Base-by-base conservation (phyloP, 2,113 vertebrate species). In the Sphaerodactylus townsendi region DNA sequence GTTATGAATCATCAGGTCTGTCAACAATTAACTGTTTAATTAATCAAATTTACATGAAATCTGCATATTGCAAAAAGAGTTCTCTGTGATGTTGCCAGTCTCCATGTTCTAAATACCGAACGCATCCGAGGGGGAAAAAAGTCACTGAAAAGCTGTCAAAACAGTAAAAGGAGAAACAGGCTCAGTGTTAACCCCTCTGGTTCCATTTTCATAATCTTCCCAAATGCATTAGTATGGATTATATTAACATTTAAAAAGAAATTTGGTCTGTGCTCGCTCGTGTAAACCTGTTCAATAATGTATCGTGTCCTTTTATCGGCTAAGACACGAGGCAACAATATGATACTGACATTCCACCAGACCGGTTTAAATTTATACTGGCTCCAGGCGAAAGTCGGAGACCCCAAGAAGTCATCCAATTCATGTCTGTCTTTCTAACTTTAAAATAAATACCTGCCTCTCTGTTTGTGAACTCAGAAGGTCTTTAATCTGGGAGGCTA, bases 201-300 rank as follows among this genome's bases (percentile, higher is more conserved):
- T 83, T 83, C 82, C 62, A 81, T 91, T 59, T 82, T 90, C 80
- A 17, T 46, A 85, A 85, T 35, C 59, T 30, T 84, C 74, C 86
- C 65, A 81, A 82, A 77, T 78, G 44, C 35, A 86, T 85, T 80
- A 81, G 78, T 85, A 85, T 62, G 87, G 48, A 85, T 87, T 85
- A 84, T 78, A 89, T 91, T 88, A 88, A 83, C 76, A 89, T 89
- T 90, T 86, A 50, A 90, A 86, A 86, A 86, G 35, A 84, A 53
- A 87, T 88, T 79, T 76, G 50, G 44, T 37, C 85, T 92, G 65
- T 81, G 79, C 68, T 88, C 59, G 65, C 77, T 87, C 44, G 9
- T 5, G 9, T 84, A 65, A 89, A 64, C 28, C 35, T 85, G 53
- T n/a, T 90, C 90, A 91, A 92, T 89, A 89, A 91, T 87, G 59